phyloP scores from a whole-genome alignment of 2,797 vertebrate genomes.

The Octomys mimax region DNA sequence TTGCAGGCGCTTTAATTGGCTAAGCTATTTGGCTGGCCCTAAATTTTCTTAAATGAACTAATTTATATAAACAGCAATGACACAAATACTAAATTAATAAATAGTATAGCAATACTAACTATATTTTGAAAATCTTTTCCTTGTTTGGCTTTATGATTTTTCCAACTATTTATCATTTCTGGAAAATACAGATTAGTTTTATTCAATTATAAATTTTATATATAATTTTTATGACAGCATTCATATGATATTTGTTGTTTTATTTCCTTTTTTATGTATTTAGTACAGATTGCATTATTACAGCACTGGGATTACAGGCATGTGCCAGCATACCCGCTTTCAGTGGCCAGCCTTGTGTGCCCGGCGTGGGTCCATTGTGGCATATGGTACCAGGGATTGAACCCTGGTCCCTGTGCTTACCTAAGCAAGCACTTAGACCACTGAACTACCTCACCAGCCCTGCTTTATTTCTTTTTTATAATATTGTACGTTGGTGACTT shows the following conservation, averaged over 20 bases:
- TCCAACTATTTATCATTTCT: not conserved
- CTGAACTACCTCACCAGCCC: not conserved
- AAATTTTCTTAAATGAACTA: conserved; percentile 18
- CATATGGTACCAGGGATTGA: too few species aligned
- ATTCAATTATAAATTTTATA: not conserved
- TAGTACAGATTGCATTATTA: too few species aligned
- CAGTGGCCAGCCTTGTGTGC: too few species aligned
- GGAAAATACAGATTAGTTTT: conserved; percentile 11
- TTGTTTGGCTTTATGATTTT: conserved; percentile 19
- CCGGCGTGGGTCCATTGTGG: too few species aligned
- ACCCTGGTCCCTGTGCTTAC: too few species aligned
- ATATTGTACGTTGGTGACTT: not conserved
- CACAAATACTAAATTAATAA: conserved; percentile 3
- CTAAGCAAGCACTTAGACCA: too few species aligned
- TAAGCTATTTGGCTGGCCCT: not conserved
- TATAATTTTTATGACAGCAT: not conserved
- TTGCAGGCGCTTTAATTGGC: too few species aligned
- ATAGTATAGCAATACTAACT: not conserved
- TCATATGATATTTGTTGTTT: not conserved
- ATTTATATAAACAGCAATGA: not conserved
- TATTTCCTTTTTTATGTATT: conserved; percentile 11
- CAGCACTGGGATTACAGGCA: too few species aligned
- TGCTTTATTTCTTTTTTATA: conserved; percentile 23
- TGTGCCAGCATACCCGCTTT: too few species aligned
- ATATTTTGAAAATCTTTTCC: not conserved